Evolutionary conservation across 2,797 vertebrate species (phyloP), one percentile per base, ranked within the genome.

Genomic region (Miichthys miiuy): DNA sequence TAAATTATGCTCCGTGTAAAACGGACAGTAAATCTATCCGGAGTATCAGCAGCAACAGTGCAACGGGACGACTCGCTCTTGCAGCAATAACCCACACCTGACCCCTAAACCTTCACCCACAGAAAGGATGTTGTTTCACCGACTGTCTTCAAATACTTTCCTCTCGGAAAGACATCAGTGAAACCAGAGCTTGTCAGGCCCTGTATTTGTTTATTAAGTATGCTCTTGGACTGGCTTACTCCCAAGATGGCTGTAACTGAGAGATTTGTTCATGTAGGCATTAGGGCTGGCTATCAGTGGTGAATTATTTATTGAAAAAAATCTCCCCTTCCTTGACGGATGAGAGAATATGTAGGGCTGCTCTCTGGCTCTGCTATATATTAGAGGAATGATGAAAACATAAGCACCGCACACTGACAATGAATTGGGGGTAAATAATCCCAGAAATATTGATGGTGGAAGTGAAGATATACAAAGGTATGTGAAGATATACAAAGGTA

Each of bases 281-380:
- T 93, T 91, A 93, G 89, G 72, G 84, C 90, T 83, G 90, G 91
- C 92, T 92, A 92, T 92, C 89, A 81, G 78, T 87, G 80, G 89
- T 95, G 92, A 95, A 95, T 95, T 93, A 95, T 94, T 94, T 93
- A 95, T 94, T 92, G 89, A 82, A 88, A 90, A 92, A 93, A 92
- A 90, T 87, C 74, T 87, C 58, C 77, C 71, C 73, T 85, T 88
- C 81, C 87, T 81, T 85, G 91, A 92, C 76, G 64, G 90, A 86
- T 89, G 88, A 89, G 82, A 68, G 84, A 87, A 83, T 68, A 85
- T 88, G 85, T 83, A 78, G 80, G 75, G 81, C 86, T 92, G 72
- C 78, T 85, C 71, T 42, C 85, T 62, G 88, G 62, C 77, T 72
- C 34, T 64, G 60, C 67, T 51, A 27, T 50, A 55, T 56, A 42